A percentile compares a stretch with the other conserved stretches of the same genome.
Conservation (phyloP, 2,113 vertebrate species). For the Sula dactylatra region DNA sequence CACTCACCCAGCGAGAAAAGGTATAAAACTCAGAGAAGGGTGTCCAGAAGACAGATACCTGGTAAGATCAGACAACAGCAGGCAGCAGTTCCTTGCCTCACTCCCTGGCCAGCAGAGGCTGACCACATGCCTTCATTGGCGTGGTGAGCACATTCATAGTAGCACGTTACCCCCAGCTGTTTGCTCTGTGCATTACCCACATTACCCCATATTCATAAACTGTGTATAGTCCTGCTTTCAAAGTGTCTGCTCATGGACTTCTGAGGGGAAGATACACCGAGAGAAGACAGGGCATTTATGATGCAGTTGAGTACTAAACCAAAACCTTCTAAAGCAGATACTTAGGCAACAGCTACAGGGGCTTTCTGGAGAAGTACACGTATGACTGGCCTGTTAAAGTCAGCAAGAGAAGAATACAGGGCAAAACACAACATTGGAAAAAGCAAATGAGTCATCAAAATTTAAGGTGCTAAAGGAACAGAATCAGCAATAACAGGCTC, state of each 20-base stretch:
- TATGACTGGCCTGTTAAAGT: neutral
- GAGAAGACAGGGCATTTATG: neutral
- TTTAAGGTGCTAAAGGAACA: neutral
- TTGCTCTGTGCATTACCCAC: neutral
- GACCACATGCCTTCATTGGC: neutral
- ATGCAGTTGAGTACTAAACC: neutral
- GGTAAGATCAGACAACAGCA: neutral
- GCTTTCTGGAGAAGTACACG: neutral
- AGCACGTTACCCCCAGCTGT: neutral
- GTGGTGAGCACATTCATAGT: too few relatives aligned
- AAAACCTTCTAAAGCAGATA: neutral
- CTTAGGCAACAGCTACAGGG: neutral
- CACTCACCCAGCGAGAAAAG: neutral
- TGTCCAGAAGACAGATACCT: neutral
- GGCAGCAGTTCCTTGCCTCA: neutral
- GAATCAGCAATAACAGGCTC: neutral
- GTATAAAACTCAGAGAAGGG: neutral
- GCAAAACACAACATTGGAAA: neutral
- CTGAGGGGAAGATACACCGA: neutral
- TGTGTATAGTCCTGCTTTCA: neutral
- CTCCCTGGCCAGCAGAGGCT: neutral
- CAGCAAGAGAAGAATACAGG: neutral
- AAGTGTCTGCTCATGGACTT: neutral
- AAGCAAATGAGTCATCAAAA: neutral
- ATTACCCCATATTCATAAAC: neutral